Evolutionary conservation across 1,140 invertebrate genomes (phyloP).

Genomic region (Caenorhabditis brenneri): DNA sequence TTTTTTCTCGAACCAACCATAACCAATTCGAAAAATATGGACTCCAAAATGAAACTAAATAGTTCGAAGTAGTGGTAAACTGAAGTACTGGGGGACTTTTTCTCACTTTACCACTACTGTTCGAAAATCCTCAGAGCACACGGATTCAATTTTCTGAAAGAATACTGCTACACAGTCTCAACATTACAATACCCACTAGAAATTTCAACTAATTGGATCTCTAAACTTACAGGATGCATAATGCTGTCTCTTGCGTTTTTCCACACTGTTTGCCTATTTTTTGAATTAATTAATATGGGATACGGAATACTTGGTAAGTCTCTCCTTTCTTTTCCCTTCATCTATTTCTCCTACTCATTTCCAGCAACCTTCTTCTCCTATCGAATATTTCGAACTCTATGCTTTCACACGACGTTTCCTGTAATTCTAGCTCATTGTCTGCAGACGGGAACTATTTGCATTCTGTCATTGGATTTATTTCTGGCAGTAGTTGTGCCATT

Average conservation of each 20-base stretch:
- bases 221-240: background rate
- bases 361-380: background rate
- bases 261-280: background rate
- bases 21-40: no score
- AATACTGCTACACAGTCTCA: no score
- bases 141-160: no score
- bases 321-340: background rate
- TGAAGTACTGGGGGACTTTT: no score
- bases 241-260: background rate
- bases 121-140: no score
- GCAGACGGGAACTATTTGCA: background rate
- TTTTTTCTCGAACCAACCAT: no score
- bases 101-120: no score
- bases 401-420: background rate
- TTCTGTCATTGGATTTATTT: background rate
- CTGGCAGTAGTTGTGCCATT: background rate
- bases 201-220: background rate
- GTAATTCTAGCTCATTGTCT: constrained; percentile 3
- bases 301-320: background rate
- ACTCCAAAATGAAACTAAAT: no score
- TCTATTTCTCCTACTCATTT: background rate
- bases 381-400: background rate
- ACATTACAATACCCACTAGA: background rate
- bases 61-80: no score
- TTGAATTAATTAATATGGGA: background rate